A percentile compares a stretch with the other conserved stretches of the same genome.
Conservation (phyloP, 2,113 vertebrate species). For the Sinocyclocheilus anshuiensis region DNA sequence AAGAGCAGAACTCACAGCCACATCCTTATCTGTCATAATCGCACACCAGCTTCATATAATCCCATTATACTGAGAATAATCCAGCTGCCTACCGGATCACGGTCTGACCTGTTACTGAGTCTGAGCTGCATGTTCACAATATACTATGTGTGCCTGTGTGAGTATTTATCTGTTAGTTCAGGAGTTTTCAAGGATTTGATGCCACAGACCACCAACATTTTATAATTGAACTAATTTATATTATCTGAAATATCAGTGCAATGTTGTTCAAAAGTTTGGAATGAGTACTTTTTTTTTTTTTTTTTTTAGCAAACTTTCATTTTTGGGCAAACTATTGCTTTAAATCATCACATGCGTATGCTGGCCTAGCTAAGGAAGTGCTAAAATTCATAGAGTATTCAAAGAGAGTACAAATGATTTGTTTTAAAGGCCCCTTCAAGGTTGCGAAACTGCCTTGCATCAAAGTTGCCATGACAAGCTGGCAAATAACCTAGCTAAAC, state of each 20-base stretch:
- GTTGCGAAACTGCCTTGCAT: conserved; percentile 24
- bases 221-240: not conserved
- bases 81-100: not conserved
- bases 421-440: not conserved
- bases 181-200: not conserved
- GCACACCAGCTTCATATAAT: conserved; percentile 12
- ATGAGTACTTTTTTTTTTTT: not conserved
- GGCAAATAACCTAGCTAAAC: conserved; percentile 55
- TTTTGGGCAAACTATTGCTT: not conserved
- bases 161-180: not conserved
- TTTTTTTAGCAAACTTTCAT: too few relatives aligned
- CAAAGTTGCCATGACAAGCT: conserved; percentile 39
- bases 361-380: not conserved
- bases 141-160: not conserved
- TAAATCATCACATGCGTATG: not conserved
- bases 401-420: not conserved
- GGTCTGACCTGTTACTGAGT: not conserved
- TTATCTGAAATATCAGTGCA: not conserved
- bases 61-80: conserved; percentile 36
- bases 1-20: conserved; percentile 25
- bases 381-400: not conserved
- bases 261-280: not conserved
- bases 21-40: conserved; percentile 26
- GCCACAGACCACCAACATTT: not conserved
- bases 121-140: not conserved